Evolutionary conservation across 2,113 vertebrate genomes (phyloP).

Genomic region (Chrysemys picta): DNA sequence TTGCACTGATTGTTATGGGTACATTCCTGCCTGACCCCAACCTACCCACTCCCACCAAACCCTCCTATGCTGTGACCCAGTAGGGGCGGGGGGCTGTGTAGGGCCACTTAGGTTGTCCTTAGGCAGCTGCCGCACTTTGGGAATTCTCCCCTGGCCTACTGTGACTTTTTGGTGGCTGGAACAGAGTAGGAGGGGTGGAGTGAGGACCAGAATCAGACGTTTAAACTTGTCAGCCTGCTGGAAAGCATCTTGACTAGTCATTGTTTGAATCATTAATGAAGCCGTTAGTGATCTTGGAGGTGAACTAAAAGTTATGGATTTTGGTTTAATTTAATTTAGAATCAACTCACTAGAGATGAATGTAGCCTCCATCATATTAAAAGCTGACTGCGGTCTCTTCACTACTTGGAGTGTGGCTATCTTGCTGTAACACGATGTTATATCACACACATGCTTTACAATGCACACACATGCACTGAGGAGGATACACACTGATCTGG

Average conservation of each 20-base stretch:
- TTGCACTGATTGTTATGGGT: not conserved
- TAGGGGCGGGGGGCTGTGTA: not conserved
- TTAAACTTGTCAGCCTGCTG: not conserved
- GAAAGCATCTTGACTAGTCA: not conserved
- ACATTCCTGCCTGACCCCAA: not conserved
- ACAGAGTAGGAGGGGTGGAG: not conserved
- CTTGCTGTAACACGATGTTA: not conserved
- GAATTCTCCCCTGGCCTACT: not conserved
- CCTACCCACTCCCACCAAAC: not conserved
- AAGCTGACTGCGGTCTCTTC: not conserved
- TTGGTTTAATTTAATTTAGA: slow-evolving; percentile 23
- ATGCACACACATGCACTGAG: not conserved
- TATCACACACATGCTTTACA: not conserved
- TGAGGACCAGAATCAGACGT: not conserved
- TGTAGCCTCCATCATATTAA: not conserved
- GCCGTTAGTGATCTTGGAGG: not conserved
- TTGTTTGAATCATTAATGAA: not conserved
- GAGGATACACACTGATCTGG: not conserved
- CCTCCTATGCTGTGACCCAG: not conserved
- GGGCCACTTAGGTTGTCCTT: not conserved
- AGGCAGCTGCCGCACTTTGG: not conserved
- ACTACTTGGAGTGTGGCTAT: not conserved
- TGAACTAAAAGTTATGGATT: slow-evolving; percentile 7
- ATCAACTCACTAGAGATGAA: not conserved
- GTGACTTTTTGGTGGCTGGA: not conserved